Percentiles rank a stretch among this genome's conserved stretches.
Conservation (phyloP, 2,113 vertebrate species). For the Odocoileus hemionus region DNA sequence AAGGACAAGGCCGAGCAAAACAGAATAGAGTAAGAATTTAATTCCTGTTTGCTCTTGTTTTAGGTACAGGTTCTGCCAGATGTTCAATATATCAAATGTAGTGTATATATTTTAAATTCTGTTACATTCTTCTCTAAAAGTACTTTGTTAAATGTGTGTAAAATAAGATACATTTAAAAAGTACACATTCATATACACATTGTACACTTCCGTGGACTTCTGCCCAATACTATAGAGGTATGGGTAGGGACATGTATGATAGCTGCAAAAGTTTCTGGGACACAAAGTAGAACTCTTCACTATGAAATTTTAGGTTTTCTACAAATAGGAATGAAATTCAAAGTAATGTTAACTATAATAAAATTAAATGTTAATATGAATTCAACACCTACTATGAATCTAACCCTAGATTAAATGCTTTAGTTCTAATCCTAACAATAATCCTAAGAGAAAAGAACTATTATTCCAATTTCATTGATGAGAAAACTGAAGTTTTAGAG, state of each 20-base stretch:
- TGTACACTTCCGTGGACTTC: not conserved
- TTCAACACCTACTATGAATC: not conserved
- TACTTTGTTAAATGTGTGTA: not conserved
- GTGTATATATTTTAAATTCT: not conserved
- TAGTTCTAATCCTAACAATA: not conserved
- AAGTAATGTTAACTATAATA: not conserved
- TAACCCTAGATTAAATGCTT: not conserved
- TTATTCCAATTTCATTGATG: not conserved
- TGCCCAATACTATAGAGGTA: not conserved
- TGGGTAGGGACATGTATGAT: not conserved
- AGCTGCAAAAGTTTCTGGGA: not conserved
- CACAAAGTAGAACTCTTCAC: not conserved
- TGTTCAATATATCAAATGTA: not conserved
- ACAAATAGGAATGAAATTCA: not conserved
- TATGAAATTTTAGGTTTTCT: not conserved
- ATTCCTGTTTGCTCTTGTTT: not conserved
- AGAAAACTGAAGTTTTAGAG: not conserved
- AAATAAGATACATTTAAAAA: not conserved
- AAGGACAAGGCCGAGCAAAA: not conserved
- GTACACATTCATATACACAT: not conserved
- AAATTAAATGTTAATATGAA: not conserved
- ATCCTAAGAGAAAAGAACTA: not conserved
- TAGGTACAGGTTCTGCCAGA: not conserved
- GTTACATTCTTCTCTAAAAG: not conserved
- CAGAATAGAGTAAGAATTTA: not conserved